These are phyloP conservation scores for Rafetus swinhoei DNA, from an alignment of 2,113 vertebrate species.

Conservation along the genomic window DNA sequence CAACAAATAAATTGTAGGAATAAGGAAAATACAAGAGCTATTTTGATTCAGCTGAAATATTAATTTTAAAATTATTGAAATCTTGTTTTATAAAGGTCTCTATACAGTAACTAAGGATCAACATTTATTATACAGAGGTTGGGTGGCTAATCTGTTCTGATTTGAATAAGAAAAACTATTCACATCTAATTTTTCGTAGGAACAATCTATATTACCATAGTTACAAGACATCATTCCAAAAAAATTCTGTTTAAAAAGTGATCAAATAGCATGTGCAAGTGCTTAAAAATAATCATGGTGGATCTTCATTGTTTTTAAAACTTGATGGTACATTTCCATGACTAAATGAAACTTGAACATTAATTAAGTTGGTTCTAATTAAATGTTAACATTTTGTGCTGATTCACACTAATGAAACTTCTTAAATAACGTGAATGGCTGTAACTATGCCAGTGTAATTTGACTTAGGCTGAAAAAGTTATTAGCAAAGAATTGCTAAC, in stretches of 20 bases:
- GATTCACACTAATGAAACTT: background rate
- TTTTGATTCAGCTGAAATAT: background rate
- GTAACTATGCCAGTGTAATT: background rate
- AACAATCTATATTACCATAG: background rate
- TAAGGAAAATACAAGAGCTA: background rate
- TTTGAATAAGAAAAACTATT: background rate
- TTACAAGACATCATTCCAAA: background rate
- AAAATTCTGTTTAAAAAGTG: background rate
- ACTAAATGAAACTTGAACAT: background rate
- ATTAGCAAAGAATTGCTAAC: background rate
- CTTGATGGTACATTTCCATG: background rate
- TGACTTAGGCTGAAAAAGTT: too few species aligned
- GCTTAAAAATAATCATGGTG: background rate
- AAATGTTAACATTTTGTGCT: background rate
- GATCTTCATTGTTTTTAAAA: background rate
- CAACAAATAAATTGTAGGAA: background rate
- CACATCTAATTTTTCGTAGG: background rate
- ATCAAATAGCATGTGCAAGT: background rate
- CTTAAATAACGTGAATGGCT: background rate
- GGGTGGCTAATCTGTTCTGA: background rate
- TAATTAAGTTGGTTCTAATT: background rate
- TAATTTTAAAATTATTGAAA: background rate
- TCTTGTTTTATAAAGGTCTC: background rate
- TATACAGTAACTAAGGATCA: background rate
- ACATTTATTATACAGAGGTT: background rate